A percentile compares a stretch with the other conserved stretches of the same genome.
Evolutionary conservation across 2,888 invertebrate species (phyloP).

Genomic region (Lasioglossum pauxillum): DNA sequence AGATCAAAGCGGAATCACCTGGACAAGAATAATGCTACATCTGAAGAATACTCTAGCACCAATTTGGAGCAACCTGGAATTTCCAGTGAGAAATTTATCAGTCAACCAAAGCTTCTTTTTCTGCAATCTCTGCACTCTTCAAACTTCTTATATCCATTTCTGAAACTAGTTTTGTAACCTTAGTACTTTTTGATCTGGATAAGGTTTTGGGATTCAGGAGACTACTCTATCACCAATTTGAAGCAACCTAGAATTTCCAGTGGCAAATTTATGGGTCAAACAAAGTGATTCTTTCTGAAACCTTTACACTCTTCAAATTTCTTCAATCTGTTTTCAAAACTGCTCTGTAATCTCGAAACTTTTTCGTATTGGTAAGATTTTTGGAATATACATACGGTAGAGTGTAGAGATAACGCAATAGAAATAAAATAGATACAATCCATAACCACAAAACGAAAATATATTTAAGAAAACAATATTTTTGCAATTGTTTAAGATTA

Average conservation of each 20-base stretch:
- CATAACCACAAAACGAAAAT: too few relatives aligned
- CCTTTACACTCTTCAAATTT: neutral
- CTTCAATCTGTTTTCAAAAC: neutral
- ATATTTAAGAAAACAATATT: too few relatives aligned
- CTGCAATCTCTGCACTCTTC: neutral
- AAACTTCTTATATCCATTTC: neutral
- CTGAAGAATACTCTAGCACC: neutral
- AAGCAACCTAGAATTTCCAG: neutral
- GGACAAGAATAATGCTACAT: conserved; percentile 5
- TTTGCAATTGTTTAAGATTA: too few relatives aligned
- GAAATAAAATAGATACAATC: neutral
- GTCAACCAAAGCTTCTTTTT: neutral
- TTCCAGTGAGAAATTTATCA: neutral
- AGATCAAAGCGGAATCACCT: conserved; percentile 42
- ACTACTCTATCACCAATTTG: neutral
- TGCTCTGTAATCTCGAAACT: neutral
- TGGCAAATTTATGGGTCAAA: neutral
- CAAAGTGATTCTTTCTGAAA: neutral
- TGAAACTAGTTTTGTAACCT: neutral
- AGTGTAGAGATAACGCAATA: too few relatives aligned
- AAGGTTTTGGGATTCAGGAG: neutral
- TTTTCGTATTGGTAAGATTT: neutral
- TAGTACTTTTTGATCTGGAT: neutral
- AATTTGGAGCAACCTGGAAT: neutral
- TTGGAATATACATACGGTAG: neutral